Evolutionary conservation across 2,888 invertebrate species (phyloP).

Genomic region (Syritta pipiens): DNA sequence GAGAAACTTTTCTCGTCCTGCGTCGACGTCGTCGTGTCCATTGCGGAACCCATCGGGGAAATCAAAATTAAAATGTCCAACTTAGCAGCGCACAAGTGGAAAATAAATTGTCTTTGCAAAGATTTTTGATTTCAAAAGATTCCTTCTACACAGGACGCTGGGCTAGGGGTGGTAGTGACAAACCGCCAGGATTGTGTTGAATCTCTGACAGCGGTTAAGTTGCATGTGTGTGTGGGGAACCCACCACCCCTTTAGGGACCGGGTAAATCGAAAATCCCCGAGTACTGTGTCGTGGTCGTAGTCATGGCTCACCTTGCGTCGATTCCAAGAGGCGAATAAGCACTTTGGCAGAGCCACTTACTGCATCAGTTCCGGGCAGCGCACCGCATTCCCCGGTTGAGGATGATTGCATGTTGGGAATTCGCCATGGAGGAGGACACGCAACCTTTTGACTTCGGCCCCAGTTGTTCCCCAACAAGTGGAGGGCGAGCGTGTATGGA

Average conservation of each 20-base stretch:
- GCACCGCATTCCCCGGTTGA: background rate
- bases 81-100: conserved; percentile 47
- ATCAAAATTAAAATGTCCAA: conserved; percentile 67
- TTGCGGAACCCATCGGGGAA: conserved; percentile 58
- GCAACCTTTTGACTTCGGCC: conserved; percentile 40
- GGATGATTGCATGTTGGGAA: conserved; percentile 35
- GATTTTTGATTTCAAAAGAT: conserved; percentile 12
- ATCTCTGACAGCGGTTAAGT: too few species aligned
- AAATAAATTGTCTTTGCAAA: conserved; percentile 53
- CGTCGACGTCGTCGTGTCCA: conserved; percentile 26
- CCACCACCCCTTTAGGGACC: conserved; percentile 27
- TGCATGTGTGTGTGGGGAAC: too few species aligned
- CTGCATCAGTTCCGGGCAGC: conserved; percentile 12
- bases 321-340: conserved; percentile 32
- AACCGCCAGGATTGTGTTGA: too few species aligned
- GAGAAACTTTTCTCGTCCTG: conserved; percentile 17
- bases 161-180: too few species aligned
- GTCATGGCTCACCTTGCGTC: conserved; percentile 23
- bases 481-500: conserved; percentile 25
- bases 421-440: conserved; percentile 18
- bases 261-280: conserved; percentile 4
- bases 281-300: background rate
- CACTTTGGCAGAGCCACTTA: conserved; percentile 30
- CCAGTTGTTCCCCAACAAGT: too few species aligned
- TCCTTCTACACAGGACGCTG: background rate